These are phyloP conservation scores for Trissolcus japonicus DNA, from an alignment of 2,888 invertebrate species.

Conservation along the genomic window DNA sequence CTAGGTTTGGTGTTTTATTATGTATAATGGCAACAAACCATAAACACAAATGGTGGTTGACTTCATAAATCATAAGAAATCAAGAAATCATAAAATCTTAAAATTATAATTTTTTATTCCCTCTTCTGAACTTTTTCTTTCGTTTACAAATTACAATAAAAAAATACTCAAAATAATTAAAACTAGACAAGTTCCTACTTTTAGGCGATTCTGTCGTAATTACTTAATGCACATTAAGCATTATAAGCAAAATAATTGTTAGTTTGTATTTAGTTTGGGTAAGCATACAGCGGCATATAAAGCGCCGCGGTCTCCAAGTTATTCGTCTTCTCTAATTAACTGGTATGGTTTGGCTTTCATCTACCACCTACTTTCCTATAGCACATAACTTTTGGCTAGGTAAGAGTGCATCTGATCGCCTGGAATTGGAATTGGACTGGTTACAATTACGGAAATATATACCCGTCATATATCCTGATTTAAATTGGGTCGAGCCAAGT, in stretches of 20 bases:
- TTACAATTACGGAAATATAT: slow-evolving; percentile 65
- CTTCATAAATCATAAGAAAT: too few species aligned
- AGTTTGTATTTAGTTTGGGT: slow-evolving; percentile 43
- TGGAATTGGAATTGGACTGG: slow-evolving; percentile 65
- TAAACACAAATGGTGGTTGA: too few species aligned
- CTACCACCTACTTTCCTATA: not conserved
- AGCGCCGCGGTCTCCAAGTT: slow-evolving; percentile 50
- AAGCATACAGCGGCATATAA: slow-evolving; percentile 61
- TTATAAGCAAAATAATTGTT: slow-evolving; percentile 24
- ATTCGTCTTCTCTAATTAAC: slow-evolving; percentile 69
- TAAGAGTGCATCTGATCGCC: slow-evolving; percentile 38
- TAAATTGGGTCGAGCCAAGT: slow-evolving; percentile 65
- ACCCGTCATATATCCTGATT: slow-evolving; percentile 67
- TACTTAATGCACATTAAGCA: slow-evolving; percentile 4
- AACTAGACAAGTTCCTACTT: not conserved
- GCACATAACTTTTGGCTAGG: slow-evolving; percentile 23
- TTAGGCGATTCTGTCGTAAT: not conserved
- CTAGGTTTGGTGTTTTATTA: too few species aligned
- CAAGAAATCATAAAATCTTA: too few species aligned
- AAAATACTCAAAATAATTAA: not conserved
- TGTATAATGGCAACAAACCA: too few species aligned
- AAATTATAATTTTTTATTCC: too few species aligned
- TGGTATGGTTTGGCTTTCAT: slow-evolving; percentile 23
- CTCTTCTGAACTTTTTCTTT: too few species aligned
- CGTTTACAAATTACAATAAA: not conserved